Base-by-base conservation (phyloP, 2,797 vertebrate genomes). In the Chloroceryle amazona region DNA sequence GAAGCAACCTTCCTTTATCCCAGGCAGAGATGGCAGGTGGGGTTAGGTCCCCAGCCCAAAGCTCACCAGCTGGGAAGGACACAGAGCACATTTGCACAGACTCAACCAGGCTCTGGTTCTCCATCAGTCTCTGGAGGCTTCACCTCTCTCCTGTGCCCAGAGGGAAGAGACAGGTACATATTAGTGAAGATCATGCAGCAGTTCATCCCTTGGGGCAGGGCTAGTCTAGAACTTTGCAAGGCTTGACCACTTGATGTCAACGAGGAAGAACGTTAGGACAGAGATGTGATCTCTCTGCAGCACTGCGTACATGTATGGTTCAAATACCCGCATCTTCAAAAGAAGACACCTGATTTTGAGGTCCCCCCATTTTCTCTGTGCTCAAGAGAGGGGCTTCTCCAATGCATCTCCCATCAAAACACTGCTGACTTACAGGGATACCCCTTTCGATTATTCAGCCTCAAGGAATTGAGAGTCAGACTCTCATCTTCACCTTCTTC, bases 1-100 rank as follows among this genome's bases (percentile, higher is more conserved):
- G 93, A 86, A 94, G 86, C 85, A 88, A 93, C 33, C 66, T 95
- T 62, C 80, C 95, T 93, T 91, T 85, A 89, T 88, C 72, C 85
- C 70, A 44, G 85, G 91, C 91, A 81, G 75, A 79, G 87, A 39
- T 51, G 61, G n/a, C 0, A 3, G 42, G 65, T 71, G 73, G 76
- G 70, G 23, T 88, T 19, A 60, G 78, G 71, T 86, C 89, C 82
- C 90, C 58, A 57, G 68, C 29, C 65, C 72, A 81, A 90, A 87
- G 46, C 79, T 10, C 65, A 4, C 33, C 0, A 0, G 9, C 58
- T 29, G 71, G 62, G 61, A 67, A 89, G 61, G 79, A 54, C 61
- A 44, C 41, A 5, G 67, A 70, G 60, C 62, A 73, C 55, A 15
- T 52, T 37, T 73, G 86, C 85, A 71, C 20, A 4, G 62, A 11